Conservation (phyloP, 1,140 invertebrate species). For the Drosophila bifasciata region DNA sequence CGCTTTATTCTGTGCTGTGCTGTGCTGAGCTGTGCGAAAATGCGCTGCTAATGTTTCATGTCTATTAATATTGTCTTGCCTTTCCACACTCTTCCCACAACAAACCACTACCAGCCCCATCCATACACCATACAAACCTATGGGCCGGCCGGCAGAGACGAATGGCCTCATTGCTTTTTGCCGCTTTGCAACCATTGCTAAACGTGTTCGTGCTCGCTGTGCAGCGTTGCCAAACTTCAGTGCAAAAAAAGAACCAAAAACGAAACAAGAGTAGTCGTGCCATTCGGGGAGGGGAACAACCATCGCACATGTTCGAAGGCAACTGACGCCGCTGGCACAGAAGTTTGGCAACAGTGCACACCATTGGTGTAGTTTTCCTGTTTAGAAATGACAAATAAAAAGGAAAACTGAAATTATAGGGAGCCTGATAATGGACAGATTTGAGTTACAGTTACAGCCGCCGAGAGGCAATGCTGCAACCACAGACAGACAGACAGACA, state of each 20-base stretch:
- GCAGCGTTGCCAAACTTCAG: constrained; percentile 63
- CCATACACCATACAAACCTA: no score
- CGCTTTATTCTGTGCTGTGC: constrained; percentile 35
- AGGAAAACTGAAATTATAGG: no score
- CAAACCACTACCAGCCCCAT: not conserved
- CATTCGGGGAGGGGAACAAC: not conserved
- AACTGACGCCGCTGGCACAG: constrained; percentile 21
- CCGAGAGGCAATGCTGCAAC: not conserved
- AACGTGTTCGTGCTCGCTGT: constrained; percentile 21
- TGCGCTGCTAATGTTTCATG: constrained; percentile 53
- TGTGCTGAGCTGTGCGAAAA: constrained; percentile 3
- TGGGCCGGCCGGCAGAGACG: constrained; percentile 58
- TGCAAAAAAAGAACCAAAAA: constrained; percentile 24
- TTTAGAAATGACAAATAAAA: not conserved
- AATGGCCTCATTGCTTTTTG: constrained; percentile 51
- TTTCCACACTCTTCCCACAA: constrained; percentile 1
- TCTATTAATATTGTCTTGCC: constrained; percentile 66
- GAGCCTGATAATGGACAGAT: not conserved
- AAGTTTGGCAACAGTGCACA: constrained; percentile 7
- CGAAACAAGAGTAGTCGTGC: not conserved
- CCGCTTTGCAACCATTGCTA: constrained; percentile 60
- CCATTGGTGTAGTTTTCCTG: constrained; percentile 3
- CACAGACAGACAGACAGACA: not conserved
- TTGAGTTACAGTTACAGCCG: no score
- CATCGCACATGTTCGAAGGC: constrained; percentile 21